Conservation (phyloP, 1,140 invertebrate genomes). For the Zaprionus vittiger region DNA sequence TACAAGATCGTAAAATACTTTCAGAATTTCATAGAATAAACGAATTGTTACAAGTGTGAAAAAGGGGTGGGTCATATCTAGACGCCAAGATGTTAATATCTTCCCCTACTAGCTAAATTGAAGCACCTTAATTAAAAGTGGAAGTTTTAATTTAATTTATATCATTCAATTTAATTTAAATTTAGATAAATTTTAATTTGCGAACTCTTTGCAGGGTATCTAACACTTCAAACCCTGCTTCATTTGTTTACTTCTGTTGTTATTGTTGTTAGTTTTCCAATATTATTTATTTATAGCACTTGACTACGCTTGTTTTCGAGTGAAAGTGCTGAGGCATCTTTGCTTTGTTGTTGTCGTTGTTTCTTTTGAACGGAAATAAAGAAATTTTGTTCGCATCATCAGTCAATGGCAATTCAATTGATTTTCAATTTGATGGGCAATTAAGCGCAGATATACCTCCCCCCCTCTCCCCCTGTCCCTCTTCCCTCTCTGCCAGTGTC, state of each 20-base stretch:
- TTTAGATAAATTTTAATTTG: not conserved
- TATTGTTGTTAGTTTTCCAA: not conserved
- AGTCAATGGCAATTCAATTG: slow-evolving; percentile 37
- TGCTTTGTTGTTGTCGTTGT: not conserved
- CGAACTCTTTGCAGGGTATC: not conserved
- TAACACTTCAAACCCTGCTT: not conserved
- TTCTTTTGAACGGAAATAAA: slow-evolving; percentile 4
- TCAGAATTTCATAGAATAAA: too few relatives aligned
- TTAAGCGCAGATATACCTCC: slow-evolving; percentile 17
- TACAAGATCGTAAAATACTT: too few relatives aligned
- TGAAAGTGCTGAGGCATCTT: slow-evolving; percentile 34
- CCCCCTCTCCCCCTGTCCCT: not conserved
- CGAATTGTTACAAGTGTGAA: too few relatives aligned
- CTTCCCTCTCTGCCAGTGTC: not conserved
- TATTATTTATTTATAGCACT: not conserved
- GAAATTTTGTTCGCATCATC: slow-evolving; percentile 31
- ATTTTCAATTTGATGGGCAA: slow-evolving; percentile 42
- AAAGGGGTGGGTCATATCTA: too few relatives aligned
- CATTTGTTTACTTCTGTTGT: not conserved
- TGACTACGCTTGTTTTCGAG: slow-evolving; percentile 3
- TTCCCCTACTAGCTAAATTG: too few relatives aligned
- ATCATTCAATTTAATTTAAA: not conserved
- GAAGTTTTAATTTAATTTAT: too few relatives aligned
- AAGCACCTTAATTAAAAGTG: too few relatives aligned
- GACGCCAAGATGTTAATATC: too few relatives aligned